phyloP scores from a whole-genome alignment of 1,140 invertebrate species.

The Cydia pomonella region DNA sequence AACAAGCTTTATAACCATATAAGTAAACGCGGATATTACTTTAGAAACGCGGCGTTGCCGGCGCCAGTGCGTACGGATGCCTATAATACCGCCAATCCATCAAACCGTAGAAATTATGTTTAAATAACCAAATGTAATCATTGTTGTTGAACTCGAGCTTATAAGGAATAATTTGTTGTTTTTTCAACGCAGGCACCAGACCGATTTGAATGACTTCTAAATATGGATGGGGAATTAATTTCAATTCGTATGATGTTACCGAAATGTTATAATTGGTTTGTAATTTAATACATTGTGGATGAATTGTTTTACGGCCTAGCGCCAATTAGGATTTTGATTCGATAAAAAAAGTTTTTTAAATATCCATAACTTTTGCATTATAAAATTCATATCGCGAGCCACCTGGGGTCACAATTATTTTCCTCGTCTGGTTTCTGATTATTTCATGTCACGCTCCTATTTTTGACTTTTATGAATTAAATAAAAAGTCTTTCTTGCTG shows the following conservation, averaged over 20 bases:
- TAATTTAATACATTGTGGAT: background rate
- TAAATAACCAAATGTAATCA: conserved; percentile 24
- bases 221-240: conserved; percentile 17
- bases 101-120: conserved; percentile 28
- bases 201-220: conserved; percentile 19
- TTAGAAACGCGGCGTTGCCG: conserved; percentile 12
- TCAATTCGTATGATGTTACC: conserved; percentile 21
- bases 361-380: too few relatives aligned
- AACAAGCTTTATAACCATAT: background rate
- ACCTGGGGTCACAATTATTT: too few relatives aligned
- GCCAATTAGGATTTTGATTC: background rate
- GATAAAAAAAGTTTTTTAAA: background rate
- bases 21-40: background rate
- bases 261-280: background rate
- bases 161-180: conserved; percentile 17
- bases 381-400: too few relatives aligned
- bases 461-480: too few relatives aligned
- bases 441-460: too few relatives aligned
- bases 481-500: too few relatives aligned
- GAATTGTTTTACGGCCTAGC: background rate
- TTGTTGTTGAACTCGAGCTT: background rate
- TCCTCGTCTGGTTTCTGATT: too few relatives aligned
- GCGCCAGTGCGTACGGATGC: conserved; percentile 19
- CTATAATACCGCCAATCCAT: conserved; percentile 21
- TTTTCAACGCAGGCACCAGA: conserved; percentile 24